phyloP scores from a whole-genome alignment of 1,140 invertebrate genomes.

The Microplitis mediator region DNA sequence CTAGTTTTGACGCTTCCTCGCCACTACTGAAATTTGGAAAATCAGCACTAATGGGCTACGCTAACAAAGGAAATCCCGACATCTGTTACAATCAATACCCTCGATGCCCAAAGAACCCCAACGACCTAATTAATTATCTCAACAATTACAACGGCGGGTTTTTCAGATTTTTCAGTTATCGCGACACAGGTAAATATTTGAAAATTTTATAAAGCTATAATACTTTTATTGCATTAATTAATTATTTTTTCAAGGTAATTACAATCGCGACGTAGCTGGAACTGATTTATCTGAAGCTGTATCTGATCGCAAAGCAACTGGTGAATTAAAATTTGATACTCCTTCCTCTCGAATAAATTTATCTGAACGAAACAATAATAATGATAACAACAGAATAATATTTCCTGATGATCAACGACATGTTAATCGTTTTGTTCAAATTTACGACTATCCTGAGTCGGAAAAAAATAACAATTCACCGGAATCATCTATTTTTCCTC shows the following conservation, averaged over 20 bases:
- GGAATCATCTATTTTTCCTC: constrained; percentile 35
- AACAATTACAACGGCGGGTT: constrained; percentile 88
- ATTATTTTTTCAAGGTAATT: not conserved
- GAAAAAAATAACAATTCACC: not conserved
- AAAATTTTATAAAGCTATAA: not conserved
- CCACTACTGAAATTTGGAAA: constrained; percentile 73
- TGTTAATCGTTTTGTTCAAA: constrained; percentile 30
- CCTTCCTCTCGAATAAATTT: not conserved
- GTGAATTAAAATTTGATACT: constrained; percentile 35
- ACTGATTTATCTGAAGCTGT: constrained; percentile 17
- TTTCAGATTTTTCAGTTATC: constrained; percentile 74
- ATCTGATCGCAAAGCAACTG: constrained; percentile 29
- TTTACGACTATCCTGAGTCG: not conserved
- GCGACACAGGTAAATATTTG: constrained; percentile 11
- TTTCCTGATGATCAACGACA: constrained; percentile 41
- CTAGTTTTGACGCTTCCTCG: constrained; percentile 57
- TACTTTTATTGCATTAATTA: not conserved
- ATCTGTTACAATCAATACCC: constrained; percentile 72
- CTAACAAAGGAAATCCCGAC: constrained; percentile 66
- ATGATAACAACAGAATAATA: constrained; percentile 25
- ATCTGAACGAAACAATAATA: constrained; percentile 11
- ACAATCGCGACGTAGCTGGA: constrained; percentile 7
- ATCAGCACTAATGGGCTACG: constrained; percentile 74
- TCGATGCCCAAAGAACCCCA: constrained; percentile 74
- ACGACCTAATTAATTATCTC: constrained; percentile 75